Evolutionary conservation across 2,888 invertebrate genomes (phyloP), one percentile per base, ranked within the genome.

Genomic region (Cerastoderma edule): DNA sequence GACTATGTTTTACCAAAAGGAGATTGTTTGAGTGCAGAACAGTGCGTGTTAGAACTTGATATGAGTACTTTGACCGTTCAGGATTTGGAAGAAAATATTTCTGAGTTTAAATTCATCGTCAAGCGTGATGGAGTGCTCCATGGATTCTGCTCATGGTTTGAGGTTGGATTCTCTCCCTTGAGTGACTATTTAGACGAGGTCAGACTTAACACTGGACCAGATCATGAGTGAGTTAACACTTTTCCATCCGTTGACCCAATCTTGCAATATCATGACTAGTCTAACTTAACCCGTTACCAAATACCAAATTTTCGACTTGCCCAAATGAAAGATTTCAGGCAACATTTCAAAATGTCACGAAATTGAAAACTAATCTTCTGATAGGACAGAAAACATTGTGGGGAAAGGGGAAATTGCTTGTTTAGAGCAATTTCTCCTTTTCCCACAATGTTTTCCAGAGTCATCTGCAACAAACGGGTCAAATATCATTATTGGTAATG

Each of bases 61-160:
- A 80, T 88, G 67, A 71, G 68, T n/a, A 63, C 69, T 16, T 75
- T 87, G 2, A 69, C 67, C 13, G 72, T 85, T 22, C 67, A 60
- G 32, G 79, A 83, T 28, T 72, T 88, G 39, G 88, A 88, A 70
- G 74, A 84, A 50, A 82, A 77, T 24, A 69, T 46, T n/a, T 48
- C 72, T 28, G 54, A 76, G 4, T 85, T 88, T 63, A 67, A 72
- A 24, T 86, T 86, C 66, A 27, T 54, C 0, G 72, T 88, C 32
- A 73, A 67, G 0, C 82, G 80, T 57, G 76, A 69, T 33, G 79
- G 68, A 13, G 50, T 46, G 2, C 65, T 85, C 63, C 87, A 88
- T 75, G 87, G 87, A n/a, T 88, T 88, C 65, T 84, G 84, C 70
- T 65, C 80, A 13, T 88, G 88, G 88, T 88, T 87, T 77, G 78